Evolutionary conservation across 1,140 invertebrate species (phyloP), one percentile per base, ranked within the genome.

Genomic region (Phymorhynchus buccinoides): DNA sequence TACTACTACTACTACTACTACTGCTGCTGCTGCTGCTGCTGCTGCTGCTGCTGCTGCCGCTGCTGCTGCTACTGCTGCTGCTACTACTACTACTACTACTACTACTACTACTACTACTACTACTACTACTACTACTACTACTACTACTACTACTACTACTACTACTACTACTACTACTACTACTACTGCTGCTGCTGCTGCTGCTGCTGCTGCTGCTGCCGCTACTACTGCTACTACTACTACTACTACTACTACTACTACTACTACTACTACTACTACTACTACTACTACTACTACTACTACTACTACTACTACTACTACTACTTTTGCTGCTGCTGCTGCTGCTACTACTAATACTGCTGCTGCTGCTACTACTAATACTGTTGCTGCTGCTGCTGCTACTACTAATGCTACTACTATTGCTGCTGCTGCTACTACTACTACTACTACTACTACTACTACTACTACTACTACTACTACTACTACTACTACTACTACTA

Each of bases 61-160:
- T 7, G 42, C 66, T 37, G 71, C 66, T 84, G 37, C 27, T 83
- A 68, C 81, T 83, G 22, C 42, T 83, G 22, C 42, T 84, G 37
- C 9, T 80, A 2, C 44, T 75, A 84, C 66, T 73, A 84, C 30
- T 84, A 71, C 66, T 30, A 84, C 71, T n/a, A 56, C 71, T n/a
- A 84, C 44, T 73, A 84, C 44, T 56, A 35, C 80, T 56, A 82
- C 80, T 56, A 48, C 79, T 80, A 80, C 79, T 80, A 82, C 4
- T 56, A 82, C 44, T 1, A 84, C 62, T 71, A 84, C 42, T 71
- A 84, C 56, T 71, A 84, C n/a, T 75, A 84, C 62, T 18, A 52
- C 22, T 18, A 52, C 22, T 52, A 52, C 22, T 18, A 52, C 22
- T 18, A 52, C 2, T 52, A 2, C 12, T 18, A 52, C 22, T 18